These are phyloP conservation scores for Chymomyza costata DNA, from an alignment of 1,140 invertebrate genomes.

Conservation along the genomic window DNA sequence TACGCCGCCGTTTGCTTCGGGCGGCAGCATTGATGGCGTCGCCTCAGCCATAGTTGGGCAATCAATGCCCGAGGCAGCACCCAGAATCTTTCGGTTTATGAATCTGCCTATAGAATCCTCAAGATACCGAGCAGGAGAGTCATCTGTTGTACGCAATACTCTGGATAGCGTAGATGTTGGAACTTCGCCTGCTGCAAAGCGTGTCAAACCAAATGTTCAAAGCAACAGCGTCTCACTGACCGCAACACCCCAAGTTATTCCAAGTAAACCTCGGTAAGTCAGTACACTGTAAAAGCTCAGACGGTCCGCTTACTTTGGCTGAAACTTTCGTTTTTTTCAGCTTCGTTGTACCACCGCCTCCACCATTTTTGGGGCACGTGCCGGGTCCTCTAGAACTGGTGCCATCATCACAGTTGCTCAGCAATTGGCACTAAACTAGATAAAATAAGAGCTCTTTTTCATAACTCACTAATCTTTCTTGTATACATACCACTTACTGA, in stretches of 20 bases:
- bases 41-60: constrained; percentile 11
- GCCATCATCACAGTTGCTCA: constrained; percentile 60
- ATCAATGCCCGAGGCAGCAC: constrained; percentile 1
- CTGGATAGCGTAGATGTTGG: constrained; percentile 53
- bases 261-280: constrained; percentile 25
- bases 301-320: too few species aligned
- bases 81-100: constrained; percentile 41
- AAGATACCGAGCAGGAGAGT: constrained; percentile 3
- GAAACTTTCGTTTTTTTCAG: constrained; percentile 5
- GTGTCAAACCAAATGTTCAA: constrained; percentile 22
- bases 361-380: constrained; percentile 42
- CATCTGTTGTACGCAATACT: constrained; percentile 41
- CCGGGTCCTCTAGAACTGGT: constrained; percentile 61
- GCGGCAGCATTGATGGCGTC: neutral
- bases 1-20: constrained; percentile 30
- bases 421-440: constrained; percentile 50
- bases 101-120: constrained; percentile 11
- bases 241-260: constrained; percentile 5
- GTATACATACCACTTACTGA: too few species aligned
- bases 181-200: constrained; percentile 31
- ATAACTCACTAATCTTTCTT: too few species aligned
- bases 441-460: too few species aligned
- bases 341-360: constrained; percentile 32
- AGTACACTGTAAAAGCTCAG: neutral
- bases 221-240: neutral